These are phyloP conservation scores for Andrena dorsata DNA, from an alignment of 2,888 invertebrate species.

Conservation along the genomic window DNA sequence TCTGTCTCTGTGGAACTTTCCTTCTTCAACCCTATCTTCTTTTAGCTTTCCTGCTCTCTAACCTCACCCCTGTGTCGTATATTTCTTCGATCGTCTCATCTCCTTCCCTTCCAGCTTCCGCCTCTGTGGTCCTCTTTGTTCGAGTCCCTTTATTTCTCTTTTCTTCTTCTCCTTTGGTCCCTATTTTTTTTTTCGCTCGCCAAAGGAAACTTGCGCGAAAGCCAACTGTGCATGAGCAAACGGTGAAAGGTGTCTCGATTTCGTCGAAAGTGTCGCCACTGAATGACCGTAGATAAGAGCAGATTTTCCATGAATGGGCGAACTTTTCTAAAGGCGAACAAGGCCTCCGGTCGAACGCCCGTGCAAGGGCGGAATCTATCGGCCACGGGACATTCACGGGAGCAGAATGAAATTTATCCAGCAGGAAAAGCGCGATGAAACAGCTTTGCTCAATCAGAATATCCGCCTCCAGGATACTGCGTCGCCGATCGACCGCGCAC, in stretches of 20 bases:
- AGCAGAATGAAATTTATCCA: constrained; percentile 33
- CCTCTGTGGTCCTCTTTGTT: not conserved
- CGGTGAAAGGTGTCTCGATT: not conserved
- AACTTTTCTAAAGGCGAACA: not conserved
- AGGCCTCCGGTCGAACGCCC: not conserved
- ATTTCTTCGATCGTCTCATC: not conserved
- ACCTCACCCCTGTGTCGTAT: too few relatives aligned
- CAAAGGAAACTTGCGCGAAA: not conserved
- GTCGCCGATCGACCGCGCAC: constrained; percentile 22
- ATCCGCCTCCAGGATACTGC: not conserved
- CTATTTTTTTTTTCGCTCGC: not conserved
- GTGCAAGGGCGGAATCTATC: constrained; percentile 20
- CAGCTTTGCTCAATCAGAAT: constrained; percentile 20
- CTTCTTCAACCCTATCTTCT: not conserved
- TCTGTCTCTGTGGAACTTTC: not conserved
- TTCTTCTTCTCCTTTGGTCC: too few relatives aligned
- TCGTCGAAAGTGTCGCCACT: not conserved
- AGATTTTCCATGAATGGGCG: constrained; percentile 14
- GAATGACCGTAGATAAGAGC: constrained; percentile 24
- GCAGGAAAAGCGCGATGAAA: constrained; percentile 6
- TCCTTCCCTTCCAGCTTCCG: not conserved
- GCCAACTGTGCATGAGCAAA: not conserved
- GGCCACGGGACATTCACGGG: constrained; percentile 17
- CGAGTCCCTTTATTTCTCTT: not conserved
- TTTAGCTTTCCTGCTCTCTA: not conserved